phyloP scores from a whole-genome alignment of 2,888 invertebrate species.

The Tryphoninae sp. region DNA sequence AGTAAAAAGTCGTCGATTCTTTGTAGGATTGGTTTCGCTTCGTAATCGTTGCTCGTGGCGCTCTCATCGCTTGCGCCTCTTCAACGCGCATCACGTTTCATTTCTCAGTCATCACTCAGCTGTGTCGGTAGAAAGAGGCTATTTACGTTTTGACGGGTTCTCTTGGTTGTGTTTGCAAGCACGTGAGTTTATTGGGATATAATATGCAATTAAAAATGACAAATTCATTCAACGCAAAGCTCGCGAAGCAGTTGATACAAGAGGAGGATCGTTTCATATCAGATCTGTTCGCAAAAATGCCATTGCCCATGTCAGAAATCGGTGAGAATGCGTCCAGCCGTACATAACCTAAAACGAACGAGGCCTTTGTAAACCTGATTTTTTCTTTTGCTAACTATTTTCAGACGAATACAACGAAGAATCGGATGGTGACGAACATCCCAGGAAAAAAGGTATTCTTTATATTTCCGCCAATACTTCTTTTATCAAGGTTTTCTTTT shows the following conservation, averaged over 20 bases:
- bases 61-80: neutral
- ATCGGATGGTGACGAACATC: slow-evolving; percentile 50
- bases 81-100: neutral
- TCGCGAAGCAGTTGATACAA: slow-evolving; percentile 80
- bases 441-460: slow-evolving; percentile 44
- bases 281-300: slow-evolving; percentile 83
- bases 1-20: no score
- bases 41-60: neutral
- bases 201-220: slow-evolving; percentile 78
- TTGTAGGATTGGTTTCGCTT: no score
- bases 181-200: slow-evolving; percentile 47
- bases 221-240: slow-evolving; percentile 76
- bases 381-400: slow-evolving; percentile 39
- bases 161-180: slow-evolving; percentile 30
- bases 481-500: slow-evolving; percentile 61
- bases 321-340: slow-evolving; percentile 75
- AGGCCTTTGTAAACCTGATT: neutral
- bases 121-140: slow-evolving; percentile 22
- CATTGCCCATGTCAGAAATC: slow-evolving; percentile 82
- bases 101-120: slow-evolving; percentile 18
- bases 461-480: slow-evolving; percentile 16
- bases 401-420: slow-evolving; percentile 66
- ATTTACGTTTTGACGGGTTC: slow-evolving; percentile 56
- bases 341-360: slow-evolving; percentile 63
- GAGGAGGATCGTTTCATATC: slow-evolving; percentile 85